phyloP scores from a whole-genome alignment of 1,140 invertebrate genomes.

The Macrosteles quadrilineatus region DNA sequence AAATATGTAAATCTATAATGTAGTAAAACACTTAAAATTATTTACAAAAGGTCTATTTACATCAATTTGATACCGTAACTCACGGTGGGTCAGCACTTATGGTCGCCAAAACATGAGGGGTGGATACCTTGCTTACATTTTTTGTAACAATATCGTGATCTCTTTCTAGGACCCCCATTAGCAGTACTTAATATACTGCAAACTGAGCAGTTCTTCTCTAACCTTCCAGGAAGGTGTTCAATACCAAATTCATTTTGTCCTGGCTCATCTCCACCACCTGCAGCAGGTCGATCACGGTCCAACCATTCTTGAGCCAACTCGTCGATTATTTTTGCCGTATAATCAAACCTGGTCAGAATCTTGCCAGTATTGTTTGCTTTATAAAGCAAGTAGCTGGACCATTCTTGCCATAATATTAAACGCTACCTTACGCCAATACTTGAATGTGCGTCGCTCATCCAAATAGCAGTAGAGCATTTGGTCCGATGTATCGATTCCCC shows the following conservation, averaged over 20 bases:
- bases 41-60: too few relatives aligned
- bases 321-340: background rate
- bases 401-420: slow-evolving; percentile 36
- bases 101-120: too few relatives aligned
- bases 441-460: slow-evolving; percentile 36
- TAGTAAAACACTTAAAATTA: too few relatives aligned
- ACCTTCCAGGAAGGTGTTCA: background rate
- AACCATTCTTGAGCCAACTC: background rate
- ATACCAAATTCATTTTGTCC: background rate
- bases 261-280: too few relatives aligned
- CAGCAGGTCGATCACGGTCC: too few relatives aligned
- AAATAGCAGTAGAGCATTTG: slow-evolving; percentile 40
- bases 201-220: background rate
- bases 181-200: background rate
- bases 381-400: slow-evolving; percentile 20
- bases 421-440: slow-evolving; percentile 40
- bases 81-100: too few relatives aligned
- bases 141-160: background rate
- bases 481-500: slow-evolving; percentile 36
- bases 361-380: slow-evolving; percentile 11
- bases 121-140: background rate
- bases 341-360: background rate
- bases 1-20: too few relatives aligned
- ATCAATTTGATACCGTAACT: too few relatives aligned
- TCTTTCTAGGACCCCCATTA: background rate